Evolutionary conservation across 2,888 invertebrate genomes (phyloP).

Genomic region (Coelopa pilipes): DNA sequence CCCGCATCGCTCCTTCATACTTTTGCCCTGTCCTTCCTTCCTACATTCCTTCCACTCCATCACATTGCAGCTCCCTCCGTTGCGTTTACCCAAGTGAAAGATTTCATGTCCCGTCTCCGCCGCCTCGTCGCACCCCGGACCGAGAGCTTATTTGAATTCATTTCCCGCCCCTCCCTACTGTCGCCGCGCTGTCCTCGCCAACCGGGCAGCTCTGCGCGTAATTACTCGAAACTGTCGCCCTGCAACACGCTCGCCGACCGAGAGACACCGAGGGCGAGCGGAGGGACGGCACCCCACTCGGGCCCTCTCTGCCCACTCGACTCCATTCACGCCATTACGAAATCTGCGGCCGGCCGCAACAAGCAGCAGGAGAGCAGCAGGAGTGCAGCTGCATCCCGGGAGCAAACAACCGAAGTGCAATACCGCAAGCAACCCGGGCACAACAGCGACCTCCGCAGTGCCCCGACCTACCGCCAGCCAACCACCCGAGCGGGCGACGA

Average conservation of each 20-base stretch:
- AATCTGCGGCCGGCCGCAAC: slow-evolving; percentile 18
- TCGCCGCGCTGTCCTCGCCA: background rate
- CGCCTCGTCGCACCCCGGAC: background rate
- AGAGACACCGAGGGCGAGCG: too few relatives aligned
- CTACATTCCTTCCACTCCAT: too few relatives aligned
- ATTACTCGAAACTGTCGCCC: slow-evolving; percentile 13
- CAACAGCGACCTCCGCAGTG: slow-evolving; percentile 14
- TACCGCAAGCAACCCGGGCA: slow-evolving; percentile 18
- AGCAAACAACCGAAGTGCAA: slow-evolving; percentile 26
- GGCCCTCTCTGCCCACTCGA: too few relatives aligned
- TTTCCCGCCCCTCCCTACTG: background rate
- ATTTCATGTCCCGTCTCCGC: background rate
- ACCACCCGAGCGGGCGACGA: background rate
- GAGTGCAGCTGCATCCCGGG: slow-evolving; percentile 7
- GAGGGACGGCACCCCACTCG: too few relatives aligned
- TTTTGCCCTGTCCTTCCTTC: too few relatives aligned
- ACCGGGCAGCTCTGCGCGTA: slow-evolving; percentile 1
- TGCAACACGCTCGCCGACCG: background rate
- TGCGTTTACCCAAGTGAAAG: too few relatives aligned
- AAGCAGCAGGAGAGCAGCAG: background rate
- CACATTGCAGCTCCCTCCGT: too few relatives aligned
- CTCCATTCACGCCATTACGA: background rate
- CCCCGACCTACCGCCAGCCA: background rate
- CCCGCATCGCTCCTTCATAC: too few relatives aligned
- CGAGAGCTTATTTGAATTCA: background rate